Base-by-base conservation (phyloP, 2,113 vertebrate genomes). In the Nymphicus hollandicus region DNA sequence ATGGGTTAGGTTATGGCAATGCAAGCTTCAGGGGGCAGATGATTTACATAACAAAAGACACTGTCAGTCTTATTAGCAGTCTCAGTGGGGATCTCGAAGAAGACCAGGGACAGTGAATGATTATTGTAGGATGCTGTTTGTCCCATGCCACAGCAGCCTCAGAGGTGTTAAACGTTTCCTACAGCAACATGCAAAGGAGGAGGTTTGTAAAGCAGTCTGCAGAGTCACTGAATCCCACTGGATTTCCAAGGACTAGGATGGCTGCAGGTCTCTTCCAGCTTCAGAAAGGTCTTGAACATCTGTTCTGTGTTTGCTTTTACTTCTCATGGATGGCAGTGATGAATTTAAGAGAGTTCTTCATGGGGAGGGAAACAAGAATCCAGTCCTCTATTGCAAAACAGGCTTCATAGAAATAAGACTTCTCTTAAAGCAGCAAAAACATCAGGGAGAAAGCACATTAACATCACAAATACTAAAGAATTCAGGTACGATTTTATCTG, bases 131-230 rank as follows among this genome's bases (percentile, higher is more conserved):
- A 68, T 33, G 13, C 23, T 8, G 7, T 13, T 47, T 13, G 17
- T 35, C 4, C 0, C 1, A 1, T 53, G 14, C 31, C 70, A 63
- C 53, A 72, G 58, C 53, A 74, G 43, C 52, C 14, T 23, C 17
- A 9, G 49, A 0, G 4, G 53, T 52, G 13, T 19, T 24, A 19
- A 68, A 66, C 0, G 0, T 64, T 56, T 78, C 43, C n/a, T 27
- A 41, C 33, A 65, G n/a, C 28, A 28, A 39, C 0, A 1, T 23
- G 28, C 43, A 15, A 5, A 7, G 33, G 18, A 76, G 20, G 9
- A 47, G 14, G 5, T 58, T 52, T 68, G 31, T 44, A 53, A 69
- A 88, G 27, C 33, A 31, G 6, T 27, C n/a, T 78, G 24, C 24
- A 73, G 24, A 47, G n/a, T n/a, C 72, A n/a, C 52, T 52, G 64